These are phyloP conservation scores for Melanostoma scalare DNA, from an alignment of 2,888 invertebrate genomes.

Conservation along the genomic window DNA sequence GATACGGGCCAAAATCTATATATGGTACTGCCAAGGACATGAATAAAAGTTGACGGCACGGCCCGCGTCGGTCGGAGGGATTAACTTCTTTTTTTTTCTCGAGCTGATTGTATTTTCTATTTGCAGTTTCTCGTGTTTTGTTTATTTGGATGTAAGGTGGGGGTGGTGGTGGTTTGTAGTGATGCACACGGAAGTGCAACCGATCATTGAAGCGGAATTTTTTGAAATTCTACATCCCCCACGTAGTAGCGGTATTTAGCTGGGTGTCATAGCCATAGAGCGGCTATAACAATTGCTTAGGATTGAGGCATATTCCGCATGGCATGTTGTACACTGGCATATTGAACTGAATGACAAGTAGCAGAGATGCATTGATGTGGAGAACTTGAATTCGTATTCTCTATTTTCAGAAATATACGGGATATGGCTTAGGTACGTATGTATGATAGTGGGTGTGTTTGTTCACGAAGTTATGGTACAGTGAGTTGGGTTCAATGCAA, in stretches of 20 bases:
- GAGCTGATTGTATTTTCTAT: conserved; percentile 69
- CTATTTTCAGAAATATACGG: conserved; percentile 19
- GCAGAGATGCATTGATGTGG: conserved; percentile 58
- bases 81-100: conserved; percentile 21
- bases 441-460: not conserved
- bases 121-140: conserved; percentile 47
- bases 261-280: conserved; percentile 67
- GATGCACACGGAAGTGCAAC: conserved; percentile 60
- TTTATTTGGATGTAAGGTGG: conserved; percentile 25
- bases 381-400: conserved; percentile 52
- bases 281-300: conserved; percentile 65
- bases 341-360: conserved; percentile 71
- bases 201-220: conserved; percentile 68
- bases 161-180: not conserved
- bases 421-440: no score
- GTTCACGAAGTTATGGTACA: conserved; percentile 47
- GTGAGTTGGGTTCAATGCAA: conserved; percentile 60
- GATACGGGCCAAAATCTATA: conserved; percentile 20
- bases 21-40: conserved; percentile 42
- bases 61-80: conserved; percentile 34
- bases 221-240: conserved; percentile 43
- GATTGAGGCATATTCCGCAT: conserved; percentile 44
- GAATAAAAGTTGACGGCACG: conserved; percentile 53
- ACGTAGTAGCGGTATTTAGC: conserved; percentile 51
- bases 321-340: conserved; percentile 59